These are phyloP conservation scores for Dryoscopus gambensis DNA, from an alignment of 2,113 vertebrate genomes.

Conservation along the genomic window DNA sequence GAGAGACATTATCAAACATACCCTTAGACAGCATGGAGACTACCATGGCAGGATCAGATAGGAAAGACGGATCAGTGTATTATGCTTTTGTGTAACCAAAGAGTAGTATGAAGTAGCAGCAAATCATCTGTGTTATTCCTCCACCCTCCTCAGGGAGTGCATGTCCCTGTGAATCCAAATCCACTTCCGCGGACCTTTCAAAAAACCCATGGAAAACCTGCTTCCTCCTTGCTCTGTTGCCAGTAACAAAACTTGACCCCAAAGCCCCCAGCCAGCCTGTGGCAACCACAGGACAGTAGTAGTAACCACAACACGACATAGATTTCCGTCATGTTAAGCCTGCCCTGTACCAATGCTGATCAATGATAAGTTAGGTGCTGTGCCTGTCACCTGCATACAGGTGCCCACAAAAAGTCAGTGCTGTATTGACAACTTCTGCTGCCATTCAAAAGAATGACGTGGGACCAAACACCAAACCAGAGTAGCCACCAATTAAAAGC, in stretches of 20 bases:
- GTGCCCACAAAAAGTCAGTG: not conserved
- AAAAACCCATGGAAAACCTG: not conserved
- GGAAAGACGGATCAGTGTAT: conserved; percentile 38
- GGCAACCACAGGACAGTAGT: not conserved
- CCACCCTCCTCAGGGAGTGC: not conserved
- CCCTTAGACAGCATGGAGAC: conserved; percentile 67
- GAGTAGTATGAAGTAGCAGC: conserved; percentile 35
- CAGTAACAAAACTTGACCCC: not conserved
- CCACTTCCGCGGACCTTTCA: not conserved
- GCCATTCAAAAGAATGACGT: not conserved
- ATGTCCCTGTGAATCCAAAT: not conserved
- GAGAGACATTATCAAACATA: conserved; percentile 62
- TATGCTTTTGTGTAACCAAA: not conserved
- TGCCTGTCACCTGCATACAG: not conserved
- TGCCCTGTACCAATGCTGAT: not conserved
- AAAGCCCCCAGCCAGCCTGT: not conserved
- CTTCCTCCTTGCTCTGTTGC: not conserved
- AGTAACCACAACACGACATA: not conserved
- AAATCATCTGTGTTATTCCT: conserved; percentile 48
- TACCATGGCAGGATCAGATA: conserved; percentile 60
- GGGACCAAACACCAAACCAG: not conserved
- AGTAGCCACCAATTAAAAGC: not conserved
- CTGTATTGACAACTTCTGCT: not conserved
- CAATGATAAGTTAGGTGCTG: not conserved
- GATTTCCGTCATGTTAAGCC: not conserved